Base-by-base conservation (phyloP, 1,140 invertebrate genomes). In the Drosophila leontia region DNA sequence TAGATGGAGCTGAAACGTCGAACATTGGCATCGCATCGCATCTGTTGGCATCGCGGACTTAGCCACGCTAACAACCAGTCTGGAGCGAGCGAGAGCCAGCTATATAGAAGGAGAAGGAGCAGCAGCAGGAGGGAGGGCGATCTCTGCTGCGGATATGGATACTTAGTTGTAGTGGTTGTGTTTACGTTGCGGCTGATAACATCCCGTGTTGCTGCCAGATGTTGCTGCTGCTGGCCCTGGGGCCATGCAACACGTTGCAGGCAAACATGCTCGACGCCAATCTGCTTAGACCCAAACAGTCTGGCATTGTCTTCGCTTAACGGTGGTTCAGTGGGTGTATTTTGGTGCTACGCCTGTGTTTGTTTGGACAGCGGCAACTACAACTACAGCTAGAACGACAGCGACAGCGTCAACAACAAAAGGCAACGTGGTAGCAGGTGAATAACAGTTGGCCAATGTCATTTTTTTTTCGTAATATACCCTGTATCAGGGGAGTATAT, bases 141-240 rank as follows among this genome's bases (percentile, higher is more conserved):
- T 64, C 62, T 41, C 29, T 58, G 67, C 44, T 85, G 78, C 81
- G 85, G 85, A 90, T 88, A 84, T 90, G 85, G 81, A 90, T 90
- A 88, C 81, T 88, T 90, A 88, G 85, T 90, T 85, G 75, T 79
- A 47, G 61, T 59, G 78, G 78, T 81, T 90, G 85, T 90, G 85
- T 90, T 90, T 90, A 91, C 82, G 85, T 90, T 90, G 78, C 63
- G 82, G 75, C 84, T 83, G 80, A 88, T 82, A 87, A 82, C 74
- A 72, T 76, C 60, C 62, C 32, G 55, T 72, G 74, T 47, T 65
- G 70, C 58, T 70, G 23, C 23, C 23, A 23, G 23, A 23, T 23
- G 69, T 42, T 70, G 65, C 63, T 53, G 59, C 55, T 64, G 76
- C 48, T 45, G 35, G 64, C 64, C 75, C 34, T 39, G 45, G 15